These are phyloP conservation scores for Australoheros facetus DNA, from an alignment of 2,797 vertebrate species.

Conservation along the genomic window DNA sequence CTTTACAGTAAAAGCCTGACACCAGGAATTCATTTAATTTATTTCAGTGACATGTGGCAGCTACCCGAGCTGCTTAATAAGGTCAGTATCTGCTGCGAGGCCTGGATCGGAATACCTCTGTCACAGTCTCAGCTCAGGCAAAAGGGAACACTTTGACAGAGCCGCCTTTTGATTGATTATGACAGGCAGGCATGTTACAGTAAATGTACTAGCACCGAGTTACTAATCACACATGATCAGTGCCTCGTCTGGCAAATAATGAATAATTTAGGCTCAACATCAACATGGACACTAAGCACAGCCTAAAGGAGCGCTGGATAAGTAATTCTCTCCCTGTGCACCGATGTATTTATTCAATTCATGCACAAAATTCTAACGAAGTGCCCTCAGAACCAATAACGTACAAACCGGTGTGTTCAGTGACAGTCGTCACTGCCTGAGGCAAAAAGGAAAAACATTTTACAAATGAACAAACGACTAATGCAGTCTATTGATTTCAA, in stretches of 20 bases:
- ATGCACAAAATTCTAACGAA: neutral
- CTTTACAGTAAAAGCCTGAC: no score
- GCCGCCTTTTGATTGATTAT: neutral
- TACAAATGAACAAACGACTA: neutral
- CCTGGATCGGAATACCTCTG: neutral
- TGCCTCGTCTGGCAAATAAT: neutral
- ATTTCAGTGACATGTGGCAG: neutral
- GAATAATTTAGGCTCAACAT: neutral
- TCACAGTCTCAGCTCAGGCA: neutral
- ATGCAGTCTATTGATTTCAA: neutral
- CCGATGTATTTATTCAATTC: neutral
- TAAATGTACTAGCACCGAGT: neutral
- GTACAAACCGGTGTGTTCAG: neutral
- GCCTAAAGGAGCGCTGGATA: neutral
- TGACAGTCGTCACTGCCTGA: neutral
- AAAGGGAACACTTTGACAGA: neutral
- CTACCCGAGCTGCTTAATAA: neutral
- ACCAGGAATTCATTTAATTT: neutral
- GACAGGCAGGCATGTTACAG: neutral
- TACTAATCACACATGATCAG: neutral
- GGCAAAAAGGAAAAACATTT: neutral
- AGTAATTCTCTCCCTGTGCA: neutral
- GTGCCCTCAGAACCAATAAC: neutral
- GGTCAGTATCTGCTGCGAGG: neutral
- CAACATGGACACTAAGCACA: neutral